These are phyloP conservation scores for Eidolon helvum DNA, from an alignment of 2,113 vertebrate species.

Conservation along the genomic window DNA sequence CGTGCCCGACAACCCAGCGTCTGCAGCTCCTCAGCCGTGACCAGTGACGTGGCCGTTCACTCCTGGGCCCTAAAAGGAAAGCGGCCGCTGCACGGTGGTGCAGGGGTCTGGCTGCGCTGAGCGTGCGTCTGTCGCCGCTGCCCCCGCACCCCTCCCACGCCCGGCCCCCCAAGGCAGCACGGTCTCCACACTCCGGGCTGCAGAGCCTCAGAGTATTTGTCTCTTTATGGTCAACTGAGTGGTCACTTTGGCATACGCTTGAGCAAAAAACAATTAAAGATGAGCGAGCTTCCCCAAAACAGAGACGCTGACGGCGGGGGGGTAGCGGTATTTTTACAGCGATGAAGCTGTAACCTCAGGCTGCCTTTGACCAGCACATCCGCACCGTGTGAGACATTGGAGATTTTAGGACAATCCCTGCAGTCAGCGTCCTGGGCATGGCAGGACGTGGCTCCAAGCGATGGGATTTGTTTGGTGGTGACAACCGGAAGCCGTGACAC, in stretches of 20 bases:
- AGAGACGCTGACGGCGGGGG: neutral
- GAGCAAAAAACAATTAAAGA: neutral
- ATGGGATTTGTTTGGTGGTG: neutral
- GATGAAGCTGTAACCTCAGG: neutral
- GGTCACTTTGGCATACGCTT: neutral
- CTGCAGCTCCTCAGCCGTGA: neutral
- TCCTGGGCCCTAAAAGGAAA: neutral
- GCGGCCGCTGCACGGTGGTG: neutral
- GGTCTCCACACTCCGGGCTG: neutral
- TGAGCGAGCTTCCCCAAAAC: neutral
- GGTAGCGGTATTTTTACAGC: neutral
- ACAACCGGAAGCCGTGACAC: no score
- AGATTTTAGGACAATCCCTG: neutral
- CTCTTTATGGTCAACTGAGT: neutral
- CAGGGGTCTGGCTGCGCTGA: neutral
- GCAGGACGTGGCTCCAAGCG: neutral
- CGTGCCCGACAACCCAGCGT: neutral
- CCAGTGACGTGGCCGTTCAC: accelerated
- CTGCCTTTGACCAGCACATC: neutral
- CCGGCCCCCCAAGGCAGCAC: neutral
- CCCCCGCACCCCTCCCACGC: no score
- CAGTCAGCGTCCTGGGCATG: neutral
- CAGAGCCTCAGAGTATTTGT: neutral
- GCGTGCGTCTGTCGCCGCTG: no score
- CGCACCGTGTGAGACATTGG: neutral